Percentiles rank a stretch among this genome's conserved stretches.
These are phyloP conservation scores for Phoebastria nigripes DNA, from an alignment of 2,797 vertebrate species.

Conservation along the genomic window DNA sequence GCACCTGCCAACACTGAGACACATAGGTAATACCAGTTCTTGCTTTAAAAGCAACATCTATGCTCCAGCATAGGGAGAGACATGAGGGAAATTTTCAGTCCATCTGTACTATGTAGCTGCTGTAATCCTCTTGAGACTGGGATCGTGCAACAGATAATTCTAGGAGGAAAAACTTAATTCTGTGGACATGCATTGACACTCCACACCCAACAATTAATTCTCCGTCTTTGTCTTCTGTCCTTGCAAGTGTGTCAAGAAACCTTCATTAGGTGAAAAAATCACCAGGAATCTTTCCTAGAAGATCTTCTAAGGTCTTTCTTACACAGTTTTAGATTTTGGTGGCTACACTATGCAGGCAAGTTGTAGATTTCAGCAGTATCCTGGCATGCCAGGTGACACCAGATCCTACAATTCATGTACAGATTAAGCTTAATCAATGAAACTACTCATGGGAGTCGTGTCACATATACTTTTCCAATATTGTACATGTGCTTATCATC, in stretches of 20 bases:
- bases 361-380: neutral
- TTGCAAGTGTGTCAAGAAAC: neutral
- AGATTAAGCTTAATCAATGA: neutral
- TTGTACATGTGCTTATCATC: rapidly evolving
- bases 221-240: neutral
- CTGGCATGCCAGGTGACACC: rapidly evolving
- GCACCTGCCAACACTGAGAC: neutral
- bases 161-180: neutral
- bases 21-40: neutral
- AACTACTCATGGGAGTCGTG: neutral
- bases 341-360: rapidly evolving
- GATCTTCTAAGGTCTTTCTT: neutral
- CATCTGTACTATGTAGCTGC: neutral
- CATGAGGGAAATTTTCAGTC: neutral
- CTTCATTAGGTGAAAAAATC: neutral
- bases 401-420: neutral
- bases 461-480: neutral
- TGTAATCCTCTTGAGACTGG: neutral
- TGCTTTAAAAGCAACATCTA: neutral
- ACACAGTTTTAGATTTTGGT: neutral
- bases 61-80: neutral
- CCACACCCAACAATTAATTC: neutral
- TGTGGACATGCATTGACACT: neutral
- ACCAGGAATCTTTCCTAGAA: neutral
- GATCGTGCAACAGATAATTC: neutral